phyloP scores from a whole-genome alignment of 1,140 invertebrate species.

The Samia ricini region DNA sequence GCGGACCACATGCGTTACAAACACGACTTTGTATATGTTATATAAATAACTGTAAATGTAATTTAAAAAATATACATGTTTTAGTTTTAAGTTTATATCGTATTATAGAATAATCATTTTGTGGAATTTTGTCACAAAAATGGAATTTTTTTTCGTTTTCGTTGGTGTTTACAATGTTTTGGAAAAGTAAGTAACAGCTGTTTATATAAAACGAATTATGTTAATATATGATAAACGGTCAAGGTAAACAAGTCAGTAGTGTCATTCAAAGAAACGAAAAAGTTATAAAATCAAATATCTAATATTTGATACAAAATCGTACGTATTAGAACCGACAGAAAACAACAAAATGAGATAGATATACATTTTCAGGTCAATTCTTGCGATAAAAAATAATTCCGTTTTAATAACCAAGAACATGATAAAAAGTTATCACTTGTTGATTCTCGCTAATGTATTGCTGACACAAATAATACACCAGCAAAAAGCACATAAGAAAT shows the following conservation, averaged over 20 bases:
- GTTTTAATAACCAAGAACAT: background rate
- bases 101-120: conserved; percentile 16
- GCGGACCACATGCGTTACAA: conserved; percentile 40
- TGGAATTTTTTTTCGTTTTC: conserved; percentile 51
- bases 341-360: background rate
- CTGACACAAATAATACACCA: background rate
- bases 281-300: background rate
- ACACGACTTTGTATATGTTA: conserved; percentile 31
- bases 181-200: conserved; percentile 51
- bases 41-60: conserved; percentile 16
- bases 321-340: too few relatives aligned
- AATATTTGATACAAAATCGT: too few relatives aligned
- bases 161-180: conserved; percentile 49
- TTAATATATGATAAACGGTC: background rate
- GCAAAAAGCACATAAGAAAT: too few relatives aligned
- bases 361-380: background rate
- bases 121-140: conserved; percentile 37
- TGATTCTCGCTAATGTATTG: background rate
- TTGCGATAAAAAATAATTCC: background rate
- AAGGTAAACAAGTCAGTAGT: background rate
- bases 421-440: background rate
- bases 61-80: conserved; percentile 17
- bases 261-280: background rate
- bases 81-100: conserved; percentile 13
- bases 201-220: conserved; percentile 1